Base-by-base conservation (phyloP, 1,140 invertebrate genomes). In the Brachionus angularis region DNA sequence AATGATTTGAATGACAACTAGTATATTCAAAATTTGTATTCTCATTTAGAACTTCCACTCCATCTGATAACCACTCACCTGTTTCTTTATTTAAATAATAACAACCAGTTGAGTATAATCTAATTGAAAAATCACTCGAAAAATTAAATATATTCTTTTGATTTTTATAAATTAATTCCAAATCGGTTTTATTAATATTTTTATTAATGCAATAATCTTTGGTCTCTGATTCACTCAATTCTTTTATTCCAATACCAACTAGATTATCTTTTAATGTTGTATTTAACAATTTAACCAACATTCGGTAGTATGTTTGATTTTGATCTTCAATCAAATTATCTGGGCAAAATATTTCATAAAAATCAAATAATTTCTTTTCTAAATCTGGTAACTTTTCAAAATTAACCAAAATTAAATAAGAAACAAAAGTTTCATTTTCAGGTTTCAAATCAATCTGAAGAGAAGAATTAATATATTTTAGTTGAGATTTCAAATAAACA, bases 1-100 rank as follows among this genome's bases (percentile, higher is more conserved):
- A 71, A 72, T 83, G 81, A 50, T 42, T 79, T 71, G 78, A 80
- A 4, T 67, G 39, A 73, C 80, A 82, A 0, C 75, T 72, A 0
- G 77, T 76, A 4, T 34, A 10, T 1, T 42, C 31, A 1, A 55
- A 42, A 33, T 52, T 73, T 31, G 78, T 78, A 27, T 73, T 52
- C 1, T 36, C 46, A 12, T 67, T 27, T 21, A 47, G 10, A 12
- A 67, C 23, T 12, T 67, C 62, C 18, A 67, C 5, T 46, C 62
- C 62, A 34, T 67, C 27, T 10, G 42, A 27, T 0, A 36, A 1
- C 62, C 62, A 67, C 36, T 67, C 14, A 16, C 42, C 62, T 21
- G 10, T 46, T 1, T 50, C n/a, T 23, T 8, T 5, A 8, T 67
- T 42, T 23, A 49, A 21, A 27, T 47, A 67, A 31, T 47, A 67